Evolutionary conservation across 2,888 invertebrate genomes (phyloP).

Genomic region (Erebia palarica): DNA sequence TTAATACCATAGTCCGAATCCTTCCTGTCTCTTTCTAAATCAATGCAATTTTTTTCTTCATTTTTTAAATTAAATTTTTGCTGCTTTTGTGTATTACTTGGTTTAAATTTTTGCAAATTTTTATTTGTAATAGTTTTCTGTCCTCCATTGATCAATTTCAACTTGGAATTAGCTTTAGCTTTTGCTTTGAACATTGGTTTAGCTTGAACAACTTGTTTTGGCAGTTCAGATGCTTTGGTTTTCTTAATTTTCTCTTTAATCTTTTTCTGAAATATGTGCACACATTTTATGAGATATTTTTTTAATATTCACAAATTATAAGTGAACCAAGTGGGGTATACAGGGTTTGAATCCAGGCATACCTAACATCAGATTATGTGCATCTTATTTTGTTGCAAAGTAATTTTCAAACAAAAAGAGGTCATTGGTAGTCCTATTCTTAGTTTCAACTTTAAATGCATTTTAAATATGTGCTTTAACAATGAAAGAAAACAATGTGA

Average conservation of each 20-base stretch:
- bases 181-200: constrained; percentile 26
- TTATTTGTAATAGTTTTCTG: constrained; percentile 11
- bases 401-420: too few relatives aligned
- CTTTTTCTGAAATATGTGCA: constrained; percentile 27
- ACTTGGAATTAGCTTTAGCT: constrained; percentile 28
- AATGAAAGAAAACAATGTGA: too few relatives aligned
- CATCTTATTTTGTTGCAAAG: too few relatives aligned
- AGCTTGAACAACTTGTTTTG: constrained; percentile 19
- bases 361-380: too few relatives aligned
- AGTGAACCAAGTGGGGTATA: not conserved
- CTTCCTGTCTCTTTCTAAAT: constrained; percentile 22
- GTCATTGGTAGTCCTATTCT: too few relatives aligned
- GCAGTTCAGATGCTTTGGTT: constrained; percentile 18
- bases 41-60: constrained; percentile 7
- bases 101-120: constrained; percentile 30
- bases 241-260: constrained; percentile 32
- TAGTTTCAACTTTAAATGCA: too few relatives aligned
- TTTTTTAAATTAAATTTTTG: constrained; percentile 36
- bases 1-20: constrained; percentile 40
- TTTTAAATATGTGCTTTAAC: too few relatives aligned
- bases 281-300: too few relatives aligned
- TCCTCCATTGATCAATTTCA: constrained; percentile 15
- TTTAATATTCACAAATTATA: not conserved
- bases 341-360: too few relatives aligned
- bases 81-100: constrained; percentile 32